These are phyloP conservation scores for Anniella stebbinsi DNA, from an alignment of 2,797 vertebrate genomes.

Conservation along the genomic window DNA sequence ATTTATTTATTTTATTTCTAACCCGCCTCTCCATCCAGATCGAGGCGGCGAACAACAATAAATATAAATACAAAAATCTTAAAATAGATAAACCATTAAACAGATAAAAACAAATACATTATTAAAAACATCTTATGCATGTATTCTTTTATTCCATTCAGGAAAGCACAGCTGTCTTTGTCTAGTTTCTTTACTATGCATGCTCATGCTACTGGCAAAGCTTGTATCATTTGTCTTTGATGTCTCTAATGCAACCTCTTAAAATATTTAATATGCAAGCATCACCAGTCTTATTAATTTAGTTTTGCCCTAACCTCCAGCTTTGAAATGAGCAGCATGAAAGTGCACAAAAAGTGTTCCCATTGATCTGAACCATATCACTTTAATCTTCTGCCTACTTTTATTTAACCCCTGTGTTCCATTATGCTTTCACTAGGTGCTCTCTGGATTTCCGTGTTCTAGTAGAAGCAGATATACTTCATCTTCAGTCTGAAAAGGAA, in stretches of 20 bases:
- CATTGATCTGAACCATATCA: constrained; percentile 2
- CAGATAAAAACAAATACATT: too few species aligned
- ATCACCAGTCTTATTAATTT: constrained; percentile 21
- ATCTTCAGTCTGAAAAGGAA: constrained; percentile 5
- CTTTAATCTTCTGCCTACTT: constrained; percentile 2
- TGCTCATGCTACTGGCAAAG: constrained; percentile 7
- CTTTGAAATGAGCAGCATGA: constrained; percentile 22
- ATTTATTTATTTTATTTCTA: too few species aligned
- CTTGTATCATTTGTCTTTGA: constrained; percentile 1
- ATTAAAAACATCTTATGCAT: too few species aligned
- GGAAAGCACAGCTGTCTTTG: background rate
- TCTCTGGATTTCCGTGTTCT: constrained; percentile 3
- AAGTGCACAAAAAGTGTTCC: background rate
- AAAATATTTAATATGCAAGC: constrained; percentile 36
- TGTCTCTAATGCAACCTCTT: constrained; percentile 20
- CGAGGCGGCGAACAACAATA: too few species aligned
- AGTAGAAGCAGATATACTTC: constrained; percentile 7
- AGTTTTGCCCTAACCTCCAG: background rate
- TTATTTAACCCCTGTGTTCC: background rate
- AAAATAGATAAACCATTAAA: too few species aligned
- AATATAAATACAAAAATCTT: too few species aligned
- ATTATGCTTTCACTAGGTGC: background rate
- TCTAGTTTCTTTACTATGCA: background rate
- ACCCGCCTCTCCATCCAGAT: too few species aligned
- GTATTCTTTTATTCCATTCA: constrained; percentile 4